Conservation (phyloP, 1,140 invertebrate genomes). For the Musca domestica region DNA sequence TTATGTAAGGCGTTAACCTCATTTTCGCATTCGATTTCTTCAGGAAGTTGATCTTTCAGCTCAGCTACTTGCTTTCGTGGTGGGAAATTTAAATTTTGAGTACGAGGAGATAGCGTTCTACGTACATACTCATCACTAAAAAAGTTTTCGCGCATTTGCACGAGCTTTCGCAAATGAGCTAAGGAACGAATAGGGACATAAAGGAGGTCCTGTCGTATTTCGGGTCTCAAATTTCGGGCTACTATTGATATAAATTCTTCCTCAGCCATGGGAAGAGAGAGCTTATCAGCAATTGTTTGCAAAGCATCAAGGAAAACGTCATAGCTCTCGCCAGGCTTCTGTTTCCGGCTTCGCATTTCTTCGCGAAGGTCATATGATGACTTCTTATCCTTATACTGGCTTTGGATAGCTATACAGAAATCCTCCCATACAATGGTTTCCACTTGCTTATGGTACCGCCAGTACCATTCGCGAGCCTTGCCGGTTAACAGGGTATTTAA, state of each 20-base stretch:
- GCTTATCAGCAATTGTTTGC: background rate
- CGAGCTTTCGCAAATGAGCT: background rate
- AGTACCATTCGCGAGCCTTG: slow-evolving; percentile 10
- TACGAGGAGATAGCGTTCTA: no score
- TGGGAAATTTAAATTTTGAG: no score
- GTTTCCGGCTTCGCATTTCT: slow-evolving; percentile 8
- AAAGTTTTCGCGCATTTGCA: background rate
- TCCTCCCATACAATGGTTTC: no score
- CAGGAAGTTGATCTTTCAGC: no score
- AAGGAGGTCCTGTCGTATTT: background rate
- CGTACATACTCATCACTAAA: background rate
- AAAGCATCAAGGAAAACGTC: background rate
- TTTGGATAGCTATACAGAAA: no score
- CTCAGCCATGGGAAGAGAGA: no score
- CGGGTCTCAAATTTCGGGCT: background rate
- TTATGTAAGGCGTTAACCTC: background rate
- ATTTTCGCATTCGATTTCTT: background rate
- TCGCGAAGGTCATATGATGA: background rate
- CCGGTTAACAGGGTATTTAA: background rate
- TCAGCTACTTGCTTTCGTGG: no score
- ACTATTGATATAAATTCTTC: background rate
- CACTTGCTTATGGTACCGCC: background rate
- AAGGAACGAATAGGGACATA: no score
- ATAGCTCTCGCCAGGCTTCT: slow-evolving; percentile 11
- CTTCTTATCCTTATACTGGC: no score